A percentile compares a stretch with the other conserved stretches of the same genome.
These are phyloP conservation scores for Hystrix cristata DNA, from an alignment of 2,113 vertebrate species.

Conservation along the genomic window DNA sequence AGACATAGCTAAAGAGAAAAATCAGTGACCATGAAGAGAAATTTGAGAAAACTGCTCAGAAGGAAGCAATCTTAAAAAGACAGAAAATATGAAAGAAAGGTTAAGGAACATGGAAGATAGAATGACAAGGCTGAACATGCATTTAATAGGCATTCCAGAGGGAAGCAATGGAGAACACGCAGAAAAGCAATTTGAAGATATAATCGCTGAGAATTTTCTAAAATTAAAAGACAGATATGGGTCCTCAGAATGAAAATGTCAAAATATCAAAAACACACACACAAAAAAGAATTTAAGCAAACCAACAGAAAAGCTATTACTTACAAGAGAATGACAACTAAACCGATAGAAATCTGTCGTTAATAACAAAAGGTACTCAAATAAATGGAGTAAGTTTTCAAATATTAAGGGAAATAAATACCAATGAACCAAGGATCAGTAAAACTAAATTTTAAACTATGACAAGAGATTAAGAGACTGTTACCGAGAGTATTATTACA, in stretches of 20 bases:
- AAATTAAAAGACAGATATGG: slow-evolving; percentile 10
- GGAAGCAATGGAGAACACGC: background rate
- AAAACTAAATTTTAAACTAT: background rate
- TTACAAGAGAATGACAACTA: slow-evolving; percentile 13
- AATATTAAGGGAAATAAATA: slow-evolving; percentile 42
- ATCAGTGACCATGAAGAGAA: slow-evolving; percentile 34
- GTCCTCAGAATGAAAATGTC: slow-evolving; percentile 46
- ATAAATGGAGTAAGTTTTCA: slow-evolving; percentile 17
- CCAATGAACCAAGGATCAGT: slow-evolving; percentile 8
- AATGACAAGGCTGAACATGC: background rate
- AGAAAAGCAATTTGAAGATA: background rate
- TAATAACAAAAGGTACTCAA: background rate
- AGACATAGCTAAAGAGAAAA: slow-evolving; percentile 51
- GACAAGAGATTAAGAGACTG: slow-evolving; percentile 1
- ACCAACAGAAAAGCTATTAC: background rate
- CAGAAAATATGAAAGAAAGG: background rate
- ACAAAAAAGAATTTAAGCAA: slow-evolving; percentile 41
- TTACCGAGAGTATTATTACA: background rate
- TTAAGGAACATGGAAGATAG: background rate
- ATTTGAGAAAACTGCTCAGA: background rate
- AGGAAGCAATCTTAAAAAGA: background rate
- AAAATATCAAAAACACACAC: slow-evolving; percentile 10
- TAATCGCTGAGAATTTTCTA: slow-evolving; percentile 32
- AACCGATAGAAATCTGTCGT: background rate
- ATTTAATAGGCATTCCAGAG: background rate